Percentiles rank a stretch among this genome's conserved stretches.
Conservation (phyloP, 2,888 invertebrate genomes). For the Synergus itoensis region DNA sequence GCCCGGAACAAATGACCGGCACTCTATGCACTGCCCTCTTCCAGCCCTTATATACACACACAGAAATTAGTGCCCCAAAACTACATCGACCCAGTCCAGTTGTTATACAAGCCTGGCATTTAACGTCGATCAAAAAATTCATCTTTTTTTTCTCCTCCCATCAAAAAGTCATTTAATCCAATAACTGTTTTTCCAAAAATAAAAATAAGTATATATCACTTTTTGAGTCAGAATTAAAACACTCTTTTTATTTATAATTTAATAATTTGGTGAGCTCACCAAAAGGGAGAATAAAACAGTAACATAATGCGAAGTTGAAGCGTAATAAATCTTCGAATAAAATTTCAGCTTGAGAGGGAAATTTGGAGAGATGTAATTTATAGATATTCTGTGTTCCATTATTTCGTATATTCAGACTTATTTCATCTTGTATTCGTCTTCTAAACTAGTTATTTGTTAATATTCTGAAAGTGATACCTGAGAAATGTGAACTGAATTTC, state of each 20-base stretch:
- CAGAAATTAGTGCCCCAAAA: conserved; percentile 48
- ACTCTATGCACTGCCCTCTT: neutral
- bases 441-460: neutral
- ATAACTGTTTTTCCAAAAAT: neutral
- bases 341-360: neutral
- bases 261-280: neutral
- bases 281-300: neutral
- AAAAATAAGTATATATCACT: too few relatives aligned
- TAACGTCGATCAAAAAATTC: conserved; percentile 43
- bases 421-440: neutral
- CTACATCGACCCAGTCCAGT: conserved; percentile 41
- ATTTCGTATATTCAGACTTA: neutral
- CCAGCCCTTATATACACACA: conserved; percentile 43
- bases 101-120: conserved; percentile 46
- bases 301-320: neutral
- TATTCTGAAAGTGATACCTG: neutral
- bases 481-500: neutral
- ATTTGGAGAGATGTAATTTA: neutral
- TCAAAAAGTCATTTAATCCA: neutral
- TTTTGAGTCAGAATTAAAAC: too few relatives aligned
- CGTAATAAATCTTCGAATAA: neutral
- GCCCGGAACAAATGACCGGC: conserved; percentile 46
- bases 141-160: conserved; percentile 30
- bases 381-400: neutral
- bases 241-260: neutral